Percentiles rank a stretch among this genome's conserved stretches.
phyloP scores from a whole-genome alignment of 2,888 invertebrate species.

The Mactromeris polynyma region DNA sequence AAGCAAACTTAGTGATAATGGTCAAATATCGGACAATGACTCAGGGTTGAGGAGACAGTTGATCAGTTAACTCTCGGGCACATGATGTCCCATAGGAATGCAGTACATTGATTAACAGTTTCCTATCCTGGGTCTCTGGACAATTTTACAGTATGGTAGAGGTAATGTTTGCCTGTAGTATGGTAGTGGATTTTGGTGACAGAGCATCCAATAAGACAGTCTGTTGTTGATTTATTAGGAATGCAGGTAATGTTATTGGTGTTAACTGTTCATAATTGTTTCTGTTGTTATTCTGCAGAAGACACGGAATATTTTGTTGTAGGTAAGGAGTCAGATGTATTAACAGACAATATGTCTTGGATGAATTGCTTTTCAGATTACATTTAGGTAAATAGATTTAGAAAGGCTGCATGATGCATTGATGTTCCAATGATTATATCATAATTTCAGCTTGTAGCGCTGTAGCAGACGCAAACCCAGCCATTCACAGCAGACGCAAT shows the following conservation, averaged over 20 bases:
- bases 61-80: neutral
- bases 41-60: neutral
- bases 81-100: neutral
- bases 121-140: neutral
- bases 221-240: neutral
- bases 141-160: neutral
- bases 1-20: neutral
- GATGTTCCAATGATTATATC: neutral
- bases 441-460: neutral
- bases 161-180: neutral
- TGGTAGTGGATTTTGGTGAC: neutral
- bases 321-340: neutral
- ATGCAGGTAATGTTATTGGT: constrained; percentile 5
- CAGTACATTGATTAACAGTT: constrained; percentile 3
- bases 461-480: neutral
- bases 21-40: constrained; percentile 4
- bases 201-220: neutral
- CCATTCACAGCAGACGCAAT: neutral
- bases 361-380: neutral
- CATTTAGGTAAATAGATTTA: neutral
- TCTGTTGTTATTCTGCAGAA: neutral
- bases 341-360: neutral
- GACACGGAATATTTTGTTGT: neutral
- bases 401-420: neutral
- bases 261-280: neutral